A percentile compares a stretch with the other conserved stretches of the same genome.
Evolutionary conservation across 2,797 vertebrate genomes (phyloP).

Genomic region (Jordanella pulchra): DNA sequence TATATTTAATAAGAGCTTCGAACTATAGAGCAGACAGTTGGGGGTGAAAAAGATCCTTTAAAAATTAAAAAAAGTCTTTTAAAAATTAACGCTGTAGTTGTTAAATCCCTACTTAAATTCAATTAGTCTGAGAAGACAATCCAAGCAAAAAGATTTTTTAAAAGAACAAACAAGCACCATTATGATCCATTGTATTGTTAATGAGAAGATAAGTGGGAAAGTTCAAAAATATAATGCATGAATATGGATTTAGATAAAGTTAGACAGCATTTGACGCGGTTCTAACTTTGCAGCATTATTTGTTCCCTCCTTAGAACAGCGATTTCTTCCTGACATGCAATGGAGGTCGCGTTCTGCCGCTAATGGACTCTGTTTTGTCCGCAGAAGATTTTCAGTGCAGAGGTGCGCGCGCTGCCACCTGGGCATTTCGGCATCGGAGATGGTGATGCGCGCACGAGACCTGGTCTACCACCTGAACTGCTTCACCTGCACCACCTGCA

Average conservation of each 20-base stretch:
- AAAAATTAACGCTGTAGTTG: background rate
- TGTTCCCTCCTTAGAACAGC: background rate
- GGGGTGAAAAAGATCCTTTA: background rate
- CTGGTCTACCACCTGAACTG: constrained; percentile 98
- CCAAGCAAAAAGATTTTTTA: background rate
- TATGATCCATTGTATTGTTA: background rate
- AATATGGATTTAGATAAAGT: background rate
- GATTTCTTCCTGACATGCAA: background rate
- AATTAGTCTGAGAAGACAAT: background rate
- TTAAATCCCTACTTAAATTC: background rate
- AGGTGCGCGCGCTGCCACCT: constrained; percentile 97
- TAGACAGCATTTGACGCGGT: background rate
- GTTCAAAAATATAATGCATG: background rate
- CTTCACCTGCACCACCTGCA: constrained; percentile 97
- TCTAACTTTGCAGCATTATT: background rate
- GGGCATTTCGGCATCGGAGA: constrained; percentile 98
- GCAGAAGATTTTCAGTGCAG: constrained; percentile 98
- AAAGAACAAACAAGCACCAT: background rate
- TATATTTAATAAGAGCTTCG: background rate
- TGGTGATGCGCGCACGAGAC: constrained; percentile 99
- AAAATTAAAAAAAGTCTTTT: background rate
- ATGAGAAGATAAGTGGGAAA: background rate
- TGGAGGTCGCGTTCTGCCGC: constrained; percentile 1
- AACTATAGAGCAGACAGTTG: background rate
- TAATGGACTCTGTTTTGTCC: constrained; percentile 67